Conservation (phyloP, 2,888 invertebrate genomes). For the Calephelis perditalis region DNA sequence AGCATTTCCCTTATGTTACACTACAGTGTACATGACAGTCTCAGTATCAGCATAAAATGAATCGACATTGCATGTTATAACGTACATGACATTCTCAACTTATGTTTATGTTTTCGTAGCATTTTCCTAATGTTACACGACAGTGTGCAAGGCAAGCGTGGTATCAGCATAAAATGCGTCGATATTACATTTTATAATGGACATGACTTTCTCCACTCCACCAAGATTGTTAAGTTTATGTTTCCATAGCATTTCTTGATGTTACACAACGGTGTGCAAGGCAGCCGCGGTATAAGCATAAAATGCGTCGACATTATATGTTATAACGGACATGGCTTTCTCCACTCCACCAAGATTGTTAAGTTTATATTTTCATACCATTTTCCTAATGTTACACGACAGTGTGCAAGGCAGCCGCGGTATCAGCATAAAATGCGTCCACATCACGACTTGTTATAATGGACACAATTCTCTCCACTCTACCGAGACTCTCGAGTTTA, state of each 20-base stretch:
- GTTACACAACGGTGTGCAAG: not conserved
- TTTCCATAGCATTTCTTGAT: too few relatives aligned
- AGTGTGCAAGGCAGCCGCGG: not conserved
- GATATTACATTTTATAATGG: too few relatives aligned
- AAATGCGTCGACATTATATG: not conserved
- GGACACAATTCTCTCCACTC: not conserved
- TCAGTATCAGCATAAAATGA: not conserved
- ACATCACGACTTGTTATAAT: not conserved
- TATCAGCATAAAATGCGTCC: conserved; percentile 1
- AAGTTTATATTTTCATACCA: too few relatives aligned
- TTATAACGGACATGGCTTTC: too few relatives aligned
- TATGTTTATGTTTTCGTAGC: too few relatives aligned
- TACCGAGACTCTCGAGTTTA: not conserved
- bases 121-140: not conserved
- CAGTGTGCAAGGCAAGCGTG: not conserved
- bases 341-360: too few relatives aligned
- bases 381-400: not conserved
- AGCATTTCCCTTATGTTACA: too few relatives aligned
- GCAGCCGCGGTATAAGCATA: not conserved
- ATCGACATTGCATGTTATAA: too few relatives aligned
- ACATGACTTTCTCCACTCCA: too few relatives aligned
- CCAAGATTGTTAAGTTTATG: too few relatives aligned
- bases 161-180: not conserved
- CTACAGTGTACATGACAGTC: not conserved
- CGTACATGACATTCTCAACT: too few relatives aligned